Evolutionary conservation across 2,113 vertebrate species (phyloP).

Genomic region (Bagarius yarrelli): DNA sequence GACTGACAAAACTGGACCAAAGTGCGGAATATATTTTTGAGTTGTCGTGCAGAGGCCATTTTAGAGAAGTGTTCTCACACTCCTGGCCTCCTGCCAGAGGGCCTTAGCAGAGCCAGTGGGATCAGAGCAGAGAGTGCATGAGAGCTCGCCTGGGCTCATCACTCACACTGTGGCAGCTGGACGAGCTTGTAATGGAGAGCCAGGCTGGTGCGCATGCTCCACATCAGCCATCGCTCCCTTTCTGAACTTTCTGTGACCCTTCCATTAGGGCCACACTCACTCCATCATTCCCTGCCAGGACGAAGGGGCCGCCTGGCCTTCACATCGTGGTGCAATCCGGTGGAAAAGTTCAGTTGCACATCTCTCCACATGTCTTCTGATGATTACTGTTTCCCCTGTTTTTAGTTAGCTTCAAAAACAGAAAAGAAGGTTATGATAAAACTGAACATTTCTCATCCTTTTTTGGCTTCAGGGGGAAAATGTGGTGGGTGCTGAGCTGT

Average conservation of each 20-base stretch:
- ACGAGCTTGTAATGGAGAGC: constrained; percentile 31
- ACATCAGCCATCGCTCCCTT: constrained; percentile 33
- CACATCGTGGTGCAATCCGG: constrained; percentile 48
- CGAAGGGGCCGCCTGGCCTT: constrained; percentile 50
- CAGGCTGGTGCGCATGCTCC: constrained; percentile 46
- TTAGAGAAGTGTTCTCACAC: constrained; percentile 39
- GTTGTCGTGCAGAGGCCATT: constrained; percentile 25
- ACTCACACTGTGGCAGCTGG: constrained; percentile 45
- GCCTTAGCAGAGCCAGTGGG: constrained; percentile 30
- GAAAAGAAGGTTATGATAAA: constrained; percentile 30
- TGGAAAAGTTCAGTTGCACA: constrained; percentile 50
- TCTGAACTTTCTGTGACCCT: constrained; percentile 54
- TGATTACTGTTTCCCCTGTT: constrained; percentile 43
- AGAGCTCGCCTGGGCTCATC: constrained; percentile 44
- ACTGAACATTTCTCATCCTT: constrained; percentile 38
- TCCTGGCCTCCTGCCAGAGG: constrained; percentile 41
- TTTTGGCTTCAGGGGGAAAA: constrained; percentile 5
- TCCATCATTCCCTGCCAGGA: constrained; percentile 55
- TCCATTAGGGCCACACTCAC: constrained; percentile 56
- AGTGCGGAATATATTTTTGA: constrained; percentile 3
- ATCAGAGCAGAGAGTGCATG: constrained; percentile 28
- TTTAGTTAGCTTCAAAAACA: constrained; percentile 43
- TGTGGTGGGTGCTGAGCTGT: constrained; percentile 22
- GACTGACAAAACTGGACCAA: constrained; percentile 34
- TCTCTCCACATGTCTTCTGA: constrained; percentile 39